A percentile compares a stretch with the other conserved stretches of the same genome.
Conservation (phyloP, 2,797 vertebrate species). For the Octomys mimax region DNA sequence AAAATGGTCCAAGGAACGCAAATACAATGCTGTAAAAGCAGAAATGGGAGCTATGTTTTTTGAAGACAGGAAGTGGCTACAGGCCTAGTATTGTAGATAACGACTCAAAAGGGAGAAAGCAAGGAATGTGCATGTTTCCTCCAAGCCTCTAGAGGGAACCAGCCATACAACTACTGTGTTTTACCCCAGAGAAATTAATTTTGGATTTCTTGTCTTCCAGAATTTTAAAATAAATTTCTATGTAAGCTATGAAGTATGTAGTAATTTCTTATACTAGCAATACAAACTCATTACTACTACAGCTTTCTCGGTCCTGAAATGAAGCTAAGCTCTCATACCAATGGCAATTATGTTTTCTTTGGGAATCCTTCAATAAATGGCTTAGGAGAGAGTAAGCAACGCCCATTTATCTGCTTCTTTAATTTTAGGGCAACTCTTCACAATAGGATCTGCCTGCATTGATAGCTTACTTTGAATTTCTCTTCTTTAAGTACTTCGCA, state of each 20-base stretch:
- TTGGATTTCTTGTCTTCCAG: not conserved
- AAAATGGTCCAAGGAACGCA: not conserved
- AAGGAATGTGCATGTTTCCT: not conserved
- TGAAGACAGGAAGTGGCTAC: not conserved
- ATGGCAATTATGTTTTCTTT: not conserved
- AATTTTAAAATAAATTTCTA: not conserved
- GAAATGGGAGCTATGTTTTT: not conserved
- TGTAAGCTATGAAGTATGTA: not conserved
- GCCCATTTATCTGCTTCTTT: not conserved
- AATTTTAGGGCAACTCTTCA: not conserved
- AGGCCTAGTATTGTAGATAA: not conserved
- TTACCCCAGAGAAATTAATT: not conserved
- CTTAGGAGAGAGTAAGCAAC: not conserved
- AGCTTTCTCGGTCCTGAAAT: not conserved
- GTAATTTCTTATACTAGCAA: not conserved
- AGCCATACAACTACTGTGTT: rapidly evolving
- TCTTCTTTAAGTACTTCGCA: not conserved
- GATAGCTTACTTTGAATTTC: not conserved
- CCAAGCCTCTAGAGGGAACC: not conserved
- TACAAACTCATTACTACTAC: not conserved
- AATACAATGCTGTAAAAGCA: not conserved
- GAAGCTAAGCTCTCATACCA: not conserved
- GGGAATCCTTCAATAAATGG: not conserved
- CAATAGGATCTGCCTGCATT: not conserved
- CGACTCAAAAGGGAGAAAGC: not conserved